phyloP scores from a whole-genome alignment of 2,113 vertebrate species.

The Odontophorus gujanensis region DNA sequence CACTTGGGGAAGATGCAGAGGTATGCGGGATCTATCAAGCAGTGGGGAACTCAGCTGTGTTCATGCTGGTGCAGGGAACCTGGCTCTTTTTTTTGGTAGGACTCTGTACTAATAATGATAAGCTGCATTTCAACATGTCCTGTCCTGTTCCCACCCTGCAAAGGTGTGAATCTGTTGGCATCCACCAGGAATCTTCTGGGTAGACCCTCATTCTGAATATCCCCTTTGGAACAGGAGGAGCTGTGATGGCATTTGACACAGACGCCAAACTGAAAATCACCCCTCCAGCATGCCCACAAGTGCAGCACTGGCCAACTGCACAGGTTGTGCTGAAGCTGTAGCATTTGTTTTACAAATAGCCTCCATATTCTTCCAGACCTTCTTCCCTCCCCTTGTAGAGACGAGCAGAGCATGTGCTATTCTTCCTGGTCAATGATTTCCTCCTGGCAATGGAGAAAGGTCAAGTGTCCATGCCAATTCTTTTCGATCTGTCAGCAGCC shows the following conservation, averaged over 20 bases:
- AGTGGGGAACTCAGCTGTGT: background rate
- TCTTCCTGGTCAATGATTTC: slow-evolving; percentile 51
- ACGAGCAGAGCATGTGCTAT: background rate
- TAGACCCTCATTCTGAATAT: background rate
- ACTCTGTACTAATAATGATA: background rate
- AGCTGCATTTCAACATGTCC: background rate
- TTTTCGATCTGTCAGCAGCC: slow-evolving; percentile 32
- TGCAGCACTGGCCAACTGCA: background rate
- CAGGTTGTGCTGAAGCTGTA: slow-evolving; percentile 12
- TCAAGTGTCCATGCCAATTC: slow-evolving; percentile 34
- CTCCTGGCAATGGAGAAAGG: slow-evolving; percentile 46
- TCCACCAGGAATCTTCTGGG: background rate
- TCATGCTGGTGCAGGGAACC: background rate
- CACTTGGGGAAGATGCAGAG: background rate
- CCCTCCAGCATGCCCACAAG: background rate
- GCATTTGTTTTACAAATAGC: background rate
- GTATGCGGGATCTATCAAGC: background rate
- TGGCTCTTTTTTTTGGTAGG: background rate
- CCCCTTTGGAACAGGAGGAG: background rate
- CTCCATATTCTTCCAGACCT: background rate
- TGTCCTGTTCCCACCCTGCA: background rate
- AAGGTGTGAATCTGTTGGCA: background rate
- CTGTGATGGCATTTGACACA: background rate
- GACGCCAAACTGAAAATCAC: background rate
- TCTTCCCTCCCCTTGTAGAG: background rate